Conservation (phyloP, 2,888 invertebrate species). For the Proisotoma minuta region DNA sequence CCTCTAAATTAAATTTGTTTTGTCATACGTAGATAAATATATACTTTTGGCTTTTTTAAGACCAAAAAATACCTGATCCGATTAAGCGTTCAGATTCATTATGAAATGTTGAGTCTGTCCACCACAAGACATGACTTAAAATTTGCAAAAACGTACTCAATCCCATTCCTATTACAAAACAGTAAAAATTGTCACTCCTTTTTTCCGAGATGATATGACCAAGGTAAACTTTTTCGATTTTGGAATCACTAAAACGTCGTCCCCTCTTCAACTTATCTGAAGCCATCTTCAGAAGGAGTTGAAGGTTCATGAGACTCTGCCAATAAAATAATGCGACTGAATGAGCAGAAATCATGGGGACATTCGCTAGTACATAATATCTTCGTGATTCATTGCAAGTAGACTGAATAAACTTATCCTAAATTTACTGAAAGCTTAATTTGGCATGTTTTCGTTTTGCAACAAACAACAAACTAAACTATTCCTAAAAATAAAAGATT, state of each 20-base stretch:
- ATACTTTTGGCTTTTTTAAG: background rate
- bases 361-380: no score
- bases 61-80: background rate
- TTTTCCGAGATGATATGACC: background rate
- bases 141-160: background rate
- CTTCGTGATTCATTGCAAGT: no score
- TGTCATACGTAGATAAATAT: background rate
- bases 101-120: background rate
- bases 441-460: no score
- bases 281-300: no score
- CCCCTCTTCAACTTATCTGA: background rate
- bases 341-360: no score
- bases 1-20: background rate
- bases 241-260: background rate
- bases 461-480: no score
- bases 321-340: no score
- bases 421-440: no score
- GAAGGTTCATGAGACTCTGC: no score
- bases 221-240: conserved; percentile 1
- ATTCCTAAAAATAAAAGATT: no score
- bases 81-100: background rate
- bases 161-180: background rate
- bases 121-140: conserved; percentile 4
- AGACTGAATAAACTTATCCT: no score
- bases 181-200: background rate